These are phyloP conservation scores for Lepidothrix coronata DNA, from an alignment of 2,113 vertebrate genomes.

Conservation along the genomic window DNA sequence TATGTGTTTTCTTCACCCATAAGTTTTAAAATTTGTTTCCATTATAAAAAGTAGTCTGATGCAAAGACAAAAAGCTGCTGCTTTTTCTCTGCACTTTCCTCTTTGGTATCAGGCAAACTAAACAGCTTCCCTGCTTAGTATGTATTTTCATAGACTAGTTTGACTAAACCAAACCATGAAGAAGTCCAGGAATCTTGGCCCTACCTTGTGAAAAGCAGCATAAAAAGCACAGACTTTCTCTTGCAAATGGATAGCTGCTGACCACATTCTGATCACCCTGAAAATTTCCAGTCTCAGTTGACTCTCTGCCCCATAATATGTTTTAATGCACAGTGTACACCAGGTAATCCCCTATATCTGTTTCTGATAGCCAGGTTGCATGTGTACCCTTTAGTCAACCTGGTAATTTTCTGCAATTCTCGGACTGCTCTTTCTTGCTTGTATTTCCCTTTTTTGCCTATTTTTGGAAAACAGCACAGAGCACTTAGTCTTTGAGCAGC, in stretches of 20 bases:
- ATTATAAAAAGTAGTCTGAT: background rate
- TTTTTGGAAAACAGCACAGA: background rate
- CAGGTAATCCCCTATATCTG: background rate
- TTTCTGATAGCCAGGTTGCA: background rate
- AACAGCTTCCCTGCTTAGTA: background rate
- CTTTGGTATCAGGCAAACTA: background rate
- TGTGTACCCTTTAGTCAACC: background rate
- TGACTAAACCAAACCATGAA: conserved; percentile 34
- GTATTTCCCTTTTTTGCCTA: background rate
- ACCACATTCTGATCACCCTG: background rate
- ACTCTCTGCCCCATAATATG: background rate
- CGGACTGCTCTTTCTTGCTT: background rate
- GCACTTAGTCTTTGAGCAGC: background rate
- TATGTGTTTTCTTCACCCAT: conserved; percentile 35
- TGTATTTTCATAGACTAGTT: background rate
- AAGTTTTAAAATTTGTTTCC: conserved; percentile 40
- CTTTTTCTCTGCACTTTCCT: background rate
- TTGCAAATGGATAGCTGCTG: background rate
- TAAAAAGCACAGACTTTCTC: background rate
- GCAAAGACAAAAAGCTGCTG: background rate
- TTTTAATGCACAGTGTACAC: background rate
- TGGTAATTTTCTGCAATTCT: background rate
- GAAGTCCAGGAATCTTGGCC: background rate
- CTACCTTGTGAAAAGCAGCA: background rate
- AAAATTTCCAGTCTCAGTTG: background rate